Conservation (phyloP, 1,140 invertebrate species). For the Cydia amplana region DNA sequence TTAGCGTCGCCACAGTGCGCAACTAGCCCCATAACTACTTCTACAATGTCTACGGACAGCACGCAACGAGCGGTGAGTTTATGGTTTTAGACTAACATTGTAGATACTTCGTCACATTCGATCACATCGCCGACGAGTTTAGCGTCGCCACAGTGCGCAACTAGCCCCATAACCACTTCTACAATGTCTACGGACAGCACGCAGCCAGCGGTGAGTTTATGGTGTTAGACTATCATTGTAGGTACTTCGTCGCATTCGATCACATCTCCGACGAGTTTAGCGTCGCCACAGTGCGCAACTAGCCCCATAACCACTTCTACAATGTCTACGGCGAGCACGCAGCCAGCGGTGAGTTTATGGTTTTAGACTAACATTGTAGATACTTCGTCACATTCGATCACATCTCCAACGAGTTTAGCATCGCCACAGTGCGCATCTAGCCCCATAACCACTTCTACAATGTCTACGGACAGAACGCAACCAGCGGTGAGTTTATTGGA, state of each 20-base stretch:
- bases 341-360: slow-evolving; percentile 56
- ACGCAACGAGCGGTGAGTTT: slow-evolving; percentile 61
- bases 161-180: slow-evolving; percentile 72
- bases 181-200: slow-evolving; percentile 72
- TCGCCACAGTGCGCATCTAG: slow-evolving; percentile 71
- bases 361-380: slow-evolving; percentile 37
- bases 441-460: slow-evolving; percentile 71
- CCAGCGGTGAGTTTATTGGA: slow-evolving; percentile 53
- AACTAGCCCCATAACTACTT: slow-evolving; percentile 72
- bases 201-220: slow-evolving; percentile 59
- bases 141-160: slow-evolving; percentile 69
- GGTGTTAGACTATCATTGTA: too few relatives aligned
- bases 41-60: slow-evolving; percentile 71
- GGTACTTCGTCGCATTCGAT: slow-evolving; percentile 70
- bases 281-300: slow-evolving; percentile 68
- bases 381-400: slow-evolving; percentile 69
- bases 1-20: slow-evolving; percentile 69
- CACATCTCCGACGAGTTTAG: slow-evolving; percentile 68
- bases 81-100: too few relatives aligned
- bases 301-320: slow-evolving; percentile 74
- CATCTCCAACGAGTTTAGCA: slow-evolving; percentile 67
- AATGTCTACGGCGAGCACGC: slow-evolving; percentile 69
- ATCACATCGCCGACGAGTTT: slow-evolving; percentile 71
- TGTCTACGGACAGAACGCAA: slow-evolving; percentile 71
- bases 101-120: slow-evolving; percentile 69